Evolutionary conservation across 2,113 vertebrate species (phyloP).

Genomic region (Speoplatyrhinus poulsoni): DNA sequence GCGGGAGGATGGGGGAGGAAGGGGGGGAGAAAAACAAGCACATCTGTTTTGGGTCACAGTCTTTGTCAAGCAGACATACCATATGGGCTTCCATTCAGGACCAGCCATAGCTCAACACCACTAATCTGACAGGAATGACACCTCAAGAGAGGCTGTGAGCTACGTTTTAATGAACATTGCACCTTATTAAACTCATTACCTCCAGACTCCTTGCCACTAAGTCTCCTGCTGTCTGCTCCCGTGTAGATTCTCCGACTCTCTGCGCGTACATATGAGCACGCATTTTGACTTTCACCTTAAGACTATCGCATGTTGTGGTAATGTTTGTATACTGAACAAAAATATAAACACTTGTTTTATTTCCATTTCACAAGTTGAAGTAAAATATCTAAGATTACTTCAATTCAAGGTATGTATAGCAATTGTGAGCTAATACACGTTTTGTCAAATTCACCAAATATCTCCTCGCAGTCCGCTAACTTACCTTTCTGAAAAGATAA

Average conservation of each 20-base stretch:
- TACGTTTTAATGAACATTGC: slow-evolving; percentile 70
- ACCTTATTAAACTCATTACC: slow-evolving; percentile 70
- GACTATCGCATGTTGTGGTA: slow-evolving; percentile 26
- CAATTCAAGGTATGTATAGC: no score
- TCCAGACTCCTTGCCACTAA: slow-evolving; percentile 51
- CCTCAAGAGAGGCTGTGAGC: slow-evolving; percentile 66
- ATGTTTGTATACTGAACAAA: neutral
- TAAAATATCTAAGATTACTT: no score
- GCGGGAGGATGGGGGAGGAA: slow-evolving; percentile 19
- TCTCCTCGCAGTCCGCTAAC: no score
- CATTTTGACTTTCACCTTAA: slow-evolving; percentile 31
- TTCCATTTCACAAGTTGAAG: no score
- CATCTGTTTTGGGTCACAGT: slow-evolving; percentile 71
- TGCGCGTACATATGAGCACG: slow-evolving; percentile 23
- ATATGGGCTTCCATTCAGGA: slow-evolving; percentile 61
- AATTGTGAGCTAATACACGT: no score
- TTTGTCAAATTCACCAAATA: no score
- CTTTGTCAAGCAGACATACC: slow-evolving; percentile 63
- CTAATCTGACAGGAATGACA: slow-evolving; percentile 71
- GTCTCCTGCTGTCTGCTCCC: slow-evolving; percentile 33
- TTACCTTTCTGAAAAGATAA: no score
- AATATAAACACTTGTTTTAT: no score
- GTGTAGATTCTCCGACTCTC: slow-evolving; percentile 19
- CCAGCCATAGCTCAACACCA: slow-evolving; percentile 62
- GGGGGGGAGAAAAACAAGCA: slow-evolving; percentile 48